Base-by-base conservation (phyloP, 2,113 vertebrate species). In the Capra hircus region DNA sequence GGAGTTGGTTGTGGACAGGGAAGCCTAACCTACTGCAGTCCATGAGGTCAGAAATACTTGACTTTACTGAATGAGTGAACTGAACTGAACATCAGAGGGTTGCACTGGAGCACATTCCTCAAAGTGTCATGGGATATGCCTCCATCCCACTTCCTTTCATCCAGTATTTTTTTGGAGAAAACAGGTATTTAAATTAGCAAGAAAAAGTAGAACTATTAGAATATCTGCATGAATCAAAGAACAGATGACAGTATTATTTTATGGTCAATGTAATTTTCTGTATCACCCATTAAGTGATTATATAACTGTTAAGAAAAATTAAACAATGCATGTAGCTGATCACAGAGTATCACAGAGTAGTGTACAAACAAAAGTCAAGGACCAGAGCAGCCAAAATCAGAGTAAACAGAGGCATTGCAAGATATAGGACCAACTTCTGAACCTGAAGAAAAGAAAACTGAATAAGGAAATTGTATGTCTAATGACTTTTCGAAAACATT, bases 381-480 rank as follows among this genome's bases (percentile, higher is more conserved):
- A 82, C 4, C 19, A 83, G 6, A 94, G 30, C 19, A 28, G 9
- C 13, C 11, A 40, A 77, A 80, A 4, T 14, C n/a, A 77, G 7
- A 83, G 77, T n/a, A 86, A 88, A 59, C 77, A n/a, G 6, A 53
- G 15, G 4, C 33, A 48, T 14, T 25, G 3, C 2, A 33, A 64
- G 11, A 62, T 62, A 74, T 2, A 21, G 6, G 3, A 57, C 2
- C 30, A 59, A 27, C 16, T 60, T 90, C 67, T 55, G 21, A 71
- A 91, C 23, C 0, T 28, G 14, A 5, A 81, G 21, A 43, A 81
- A 87, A 60, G 4, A 3, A 43, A 30, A 60, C 0, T 23, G 33
- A 57, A 55, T 1, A 2, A 50, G 6, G 16, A 13, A 48, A 71
- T 6, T 52, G n/a, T 62, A 14, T 13, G 0, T 6, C 13, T 21